phyloP scores from a whole-genome alignment of 1,140 invertebrate genomes.

The Dufourea novaeangliae region DNA sequence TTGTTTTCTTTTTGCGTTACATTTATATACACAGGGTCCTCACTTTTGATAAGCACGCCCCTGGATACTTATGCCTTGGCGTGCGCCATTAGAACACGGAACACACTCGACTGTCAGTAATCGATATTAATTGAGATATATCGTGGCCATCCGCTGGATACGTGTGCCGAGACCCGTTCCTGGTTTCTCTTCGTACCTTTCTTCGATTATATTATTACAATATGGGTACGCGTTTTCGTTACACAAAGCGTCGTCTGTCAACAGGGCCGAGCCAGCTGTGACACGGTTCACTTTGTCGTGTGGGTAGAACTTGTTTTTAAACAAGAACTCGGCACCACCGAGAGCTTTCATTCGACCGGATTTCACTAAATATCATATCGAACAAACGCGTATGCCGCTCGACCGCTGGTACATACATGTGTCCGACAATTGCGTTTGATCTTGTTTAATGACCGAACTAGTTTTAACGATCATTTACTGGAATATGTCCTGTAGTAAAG shows the following conservation, averaged over 20 bases:
- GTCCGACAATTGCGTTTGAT: neutral
- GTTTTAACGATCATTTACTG: too few relatives aligned
- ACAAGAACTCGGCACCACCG: constrained; percentile 8
- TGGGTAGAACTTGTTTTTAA: constrained; percentile 56
- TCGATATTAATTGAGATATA: constrained; percentile 1
- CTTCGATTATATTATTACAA: constrained; percentile 23
- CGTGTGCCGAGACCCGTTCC: neutral
- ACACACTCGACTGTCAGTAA: neutral
- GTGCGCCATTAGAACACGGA: neutral
- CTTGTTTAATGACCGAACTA: too few relatives aligned
- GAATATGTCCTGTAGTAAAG: too few relatives aligned
- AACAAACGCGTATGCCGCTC: neutral
- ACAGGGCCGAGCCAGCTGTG: neutral
- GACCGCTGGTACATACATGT: neutral
- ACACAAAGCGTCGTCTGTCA: neutral
- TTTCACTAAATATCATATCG: constrained; percentile 50
- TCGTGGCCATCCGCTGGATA: neutral
- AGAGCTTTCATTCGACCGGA: constrained; percentile 28
- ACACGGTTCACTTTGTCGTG: constrained; percentile 46
- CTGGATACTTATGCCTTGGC: neutral
- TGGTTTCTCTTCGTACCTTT: neutral
- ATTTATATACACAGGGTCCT: too few relatives aligned
- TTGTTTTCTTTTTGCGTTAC: neutral
- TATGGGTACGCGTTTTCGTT: neutral
- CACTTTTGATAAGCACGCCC: neutral